Evolutionary conservation across 2,797 vertebrate genomes (phyloP), one percentile per base, ranked within the genome.

Genomic region (Eulemur mongoz): DNA sequence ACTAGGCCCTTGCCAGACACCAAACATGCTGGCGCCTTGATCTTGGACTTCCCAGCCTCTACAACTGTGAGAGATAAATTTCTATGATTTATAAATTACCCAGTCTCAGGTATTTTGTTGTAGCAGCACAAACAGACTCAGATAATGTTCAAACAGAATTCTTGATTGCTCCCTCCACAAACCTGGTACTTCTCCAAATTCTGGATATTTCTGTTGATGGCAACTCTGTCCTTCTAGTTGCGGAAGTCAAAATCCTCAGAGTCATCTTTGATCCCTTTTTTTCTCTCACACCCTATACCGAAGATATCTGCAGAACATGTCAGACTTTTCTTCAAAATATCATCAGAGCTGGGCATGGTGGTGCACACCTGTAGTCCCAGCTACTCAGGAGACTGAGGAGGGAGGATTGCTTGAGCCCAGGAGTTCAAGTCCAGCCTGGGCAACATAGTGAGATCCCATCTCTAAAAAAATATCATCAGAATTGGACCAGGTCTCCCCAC

Each of bases 281-380:
- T 82, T 22, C 40, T 78, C n/a, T 65, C 40, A 91, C 18, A 70
- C 4, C 1, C 27, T 20, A 65, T 35, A n/a, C 30, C 45, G 32
- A 92, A 92, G 40, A 70, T n/a, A 86, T 72, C 61, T 85, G 43
- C 40, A 86, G 80, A 82, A 59, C 30, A 45, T 82, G 14, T 63
- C 48, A 67, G 35, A 72, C 22, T 81, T 70, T 85, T 88, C 73
- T 84, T 94, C 69, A 93, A 87, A 84, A 79, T 30, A 79, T 57
- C 38, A 7, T 88, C 54, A 78, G 75, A 54, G 75, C 12, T 25
- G n/a, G 75, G 32, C 32, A 78, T 48, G 14, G 48, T 54, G 25
- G 75, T n/a, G n/a, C n/a, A 22, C 4, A 25, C 45, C 22, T 35
- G 13, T 52, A 54, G 48, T 52, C 32, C n/a, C 75, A 7, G n/a